Percentiles rank a stretch among this genome's conserved stretches.
Conservation (phyloP, 1,140 invertebrate genomes). For the Orussus abietinus region DNA sequence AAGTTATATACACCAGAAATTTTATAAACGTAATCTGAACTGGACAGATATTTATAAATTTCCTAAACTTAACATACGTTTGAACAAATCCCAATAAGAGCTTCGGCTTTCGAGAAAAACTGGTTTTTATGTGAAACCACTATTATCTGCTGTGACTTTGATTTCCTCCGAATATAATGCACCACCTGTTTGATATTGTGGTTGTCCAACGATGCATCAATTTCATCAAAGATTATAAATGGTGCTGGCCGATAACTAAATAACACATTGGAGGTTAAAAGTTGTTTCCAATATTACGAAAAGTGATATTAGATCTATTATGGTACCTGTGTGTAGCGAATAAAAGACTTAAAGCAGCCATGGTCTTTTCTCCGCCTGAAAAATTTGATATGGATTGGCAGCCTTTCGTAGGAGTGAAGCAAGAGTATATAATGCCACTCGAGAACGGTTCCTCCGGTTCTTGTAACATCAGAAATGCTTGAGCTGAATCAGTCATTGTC, state of each 20-base stretch:
- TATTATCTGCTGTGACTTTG: slow-evolving; percentile 81
- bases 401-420: slow-evolving; percentile 94
- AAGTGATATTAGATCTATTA: slow-evolving; percentile 10
- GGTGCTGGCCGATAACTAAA: slow-evolving; percentile 90
- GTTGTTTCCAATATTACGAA: slow-evolving; percentile 7
- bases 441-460: slow-evolving; percentile 98
- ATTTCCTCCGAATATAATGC: slow-evolving; percentile 72
- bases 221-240: slow-evolving; percentile 98
- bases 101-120: slow-evolving; percentile 91
- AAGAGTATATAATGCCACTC: slow-evolving; percentile 97
- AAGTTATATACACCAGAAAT: no score
- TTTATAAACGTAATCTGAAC: no score
- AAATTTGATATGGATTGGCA: slow-evolving; percentile 97
- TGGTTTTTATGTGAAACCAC: slow-evolving; percentile 98
- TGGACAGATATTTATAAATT: no score
- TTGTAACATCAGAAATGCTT: slow-evolving; percentile 92
- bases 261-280: slow-evolving; percentile 14
- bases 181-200: slow-evolving; percentile 96
- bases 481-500: slow-evolving; percentile 91
- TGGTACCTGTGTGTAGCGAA: slow-evolving; percentile 97
- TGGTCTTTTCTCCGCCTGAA: slow-evolving; percentile 97
- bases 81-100: slow-evolving; percentile 89
- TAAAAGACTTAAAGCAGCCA: slow-evolving; percentile 92
- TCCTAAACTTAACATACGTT: slow-evolving; percentile 61
- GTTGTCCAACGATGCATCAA: slow-evolving; percentile 97